A percentile compares a stretch with the other conserved stretches of the same genome.
phyloP scores from a whole-genome alignment of 2,113 vertebrate species.

The Gavialis gangeticus region DNA sequence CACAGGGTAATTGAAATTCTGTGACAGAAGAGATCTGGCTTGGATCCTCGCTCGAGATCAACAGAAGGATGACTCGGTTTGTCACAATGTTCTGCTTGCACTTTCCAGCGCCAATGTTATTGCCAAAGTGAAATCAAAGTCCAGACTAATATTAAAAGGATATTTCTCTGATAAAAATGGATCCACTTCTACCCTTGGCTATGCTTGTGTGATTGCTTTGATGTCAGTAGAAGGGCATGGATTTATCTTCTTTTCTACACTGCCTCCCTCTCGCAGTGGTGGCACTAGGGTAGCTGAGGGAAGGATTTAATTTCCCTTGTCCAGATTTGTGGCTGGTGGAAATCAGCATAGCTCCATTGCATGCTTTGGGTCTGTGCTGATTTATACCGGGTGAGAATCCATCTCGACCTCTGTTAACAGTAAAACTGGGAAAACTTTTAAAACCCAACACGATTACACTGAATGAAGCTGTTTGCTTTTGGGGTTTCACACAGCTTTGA shows the following conservation, averaged over 20 bases:
- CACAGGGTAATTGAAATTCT: neutral
- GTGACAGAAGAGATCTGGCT: neutral
- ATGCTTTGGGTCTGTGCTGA: neutral
- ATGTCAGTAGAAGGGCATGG: neutral
- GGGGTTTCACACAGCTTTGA: constrained; percentile 48
- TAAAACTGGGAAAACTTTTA: constrained; percentile 37
- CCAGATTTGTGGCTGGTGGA: neutral
- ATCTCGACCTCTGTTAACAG: neutral
- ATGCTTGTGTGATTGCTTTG: neutral
- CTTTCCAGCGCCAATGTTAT: neutral
- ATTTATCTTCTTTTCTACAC: neutral
- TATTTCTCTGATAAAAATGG: neutral
- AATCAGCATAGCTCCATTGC: neutral
- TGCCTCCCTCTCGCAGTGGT: neutral
- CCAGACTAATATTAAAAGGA: neutral
- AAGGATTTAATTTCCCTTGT: neutral
- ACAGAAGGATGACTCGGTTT: neutral
- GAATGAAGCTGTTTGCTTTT: constrained; percentile 28
- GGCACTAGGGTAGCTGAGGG: neutral
- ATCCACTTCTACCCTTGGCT: neutral
- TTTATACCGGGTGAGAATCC: neutral
- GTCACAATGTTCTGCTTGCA: neutral
- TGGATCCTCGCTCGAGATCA: neutral
- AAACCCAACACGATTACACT: constrained; percentile 32
- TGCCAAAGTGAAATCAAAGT: constrained; percentile 5